These are phyloP conservation scores for Heterodera filipjevi DNA, from an alignment of 2,888 invertebrate species.

Conservation along the genomic window DNA sequence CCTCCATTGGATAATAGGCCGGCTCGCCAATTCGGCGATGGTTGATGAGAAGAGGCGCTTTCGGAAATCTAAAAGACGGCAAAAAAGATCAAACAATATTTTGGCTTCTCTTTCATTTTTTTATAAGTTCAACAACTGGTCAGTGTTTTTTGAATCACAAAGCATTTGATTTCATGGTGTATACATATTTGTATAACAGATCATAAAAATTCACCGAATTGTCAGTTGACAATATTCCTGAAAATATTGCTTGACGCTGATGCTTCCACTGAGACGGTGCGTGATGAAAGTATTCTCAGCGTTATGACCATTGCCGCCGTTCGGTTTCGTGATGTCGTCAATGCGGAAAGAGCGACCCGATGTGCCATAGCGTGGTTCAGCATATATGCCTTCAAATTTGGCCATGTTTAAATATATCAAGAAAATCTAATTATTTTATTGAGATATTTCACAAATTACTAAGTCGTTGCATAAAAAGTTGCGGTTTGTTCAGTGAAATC, in stretches of 20 bases:
- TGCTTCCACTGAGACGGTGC: background rate
- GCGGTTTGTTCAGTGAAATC: too few species aligned
- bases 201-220: background rate
- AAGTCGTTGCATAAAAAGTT: too few species aligned
- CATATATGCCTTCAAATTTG: background rate
- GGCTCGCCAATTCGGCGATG: background rate
- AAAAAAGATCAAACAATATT: background rate
- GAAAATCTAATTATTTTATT: too few species aligned
- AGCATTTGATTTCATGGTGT: too few species aligned
- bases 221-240: background rate
- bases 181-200: too few species aligned
- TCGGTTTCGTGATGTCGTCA: background rate
- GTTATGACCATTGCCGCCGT: background rate
- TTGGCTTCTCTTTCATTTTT: background rate
- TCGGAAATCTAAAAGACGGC: background rate
- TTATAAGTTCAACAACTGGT: background rate
- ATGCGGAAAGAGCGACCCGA: background rate
- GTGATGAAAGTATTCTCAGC: background rate
- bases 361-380: background rate
- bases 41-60: constrained; percentile 4
- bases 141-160: too few species aligned
- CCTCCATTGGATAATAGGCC: constrained; percentile 33
- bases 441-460: too few species aligned
- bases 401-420: too few species aligned
- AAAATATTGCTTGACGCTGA: background rate